Evolutionary conservation across 2,797 vertebrate species (phyloP).

Genomic region (Echiichthys vipera): DNA sequence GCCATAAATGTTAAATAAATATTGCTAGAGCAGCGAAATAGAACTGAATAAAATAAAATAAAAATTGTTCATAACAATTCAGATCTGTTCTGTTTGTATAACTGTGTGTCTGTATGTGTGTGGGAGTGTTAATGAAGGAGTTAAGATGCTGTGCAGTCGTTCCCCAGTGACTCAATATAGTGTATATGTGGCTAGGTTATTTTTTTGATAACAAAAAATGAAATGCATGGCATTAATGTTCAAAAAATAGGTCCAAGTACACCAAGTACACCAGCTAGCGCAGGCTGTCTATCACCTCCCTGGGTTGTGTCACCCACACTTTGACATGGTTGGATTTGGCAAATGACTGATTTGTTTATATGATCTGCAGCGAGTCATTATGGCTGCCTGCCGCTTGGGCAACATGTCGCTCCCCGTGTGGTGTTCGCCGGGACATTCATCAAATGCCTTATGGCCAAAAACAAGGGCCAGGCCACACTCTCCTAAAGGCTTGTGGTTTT

Average conservation of each 20-base stretch:
- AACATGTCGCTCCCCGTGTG: slow-evolving; percentile 54
- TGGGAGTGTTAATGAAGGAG: slow-evolving; percentile 25
- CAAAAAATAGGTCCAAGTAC: slow-evolving; percentile 17
- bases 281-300: slow-evolving; percentile 22
- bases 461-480: slow-evolving; percentile 50
- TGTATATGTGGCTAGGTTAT: neutral
- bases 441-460: slow-evolving; percentile 76
- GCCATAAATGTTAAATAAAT: slow-evolving; percentile 12
- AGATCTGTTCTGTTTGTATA: slow-evolving; percentile 40
- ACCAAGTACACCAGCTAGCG: slow-evolving; percentile 19
- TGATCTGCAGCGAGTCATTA: slow-evolving; percentile 61
- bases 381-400: slow-evolving; percentile 56
- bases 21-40: slow-evolving; percentile 19
- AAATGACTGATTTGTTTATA: slow-evolving; percentile 69
- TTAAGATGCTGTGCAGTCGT: neutral
- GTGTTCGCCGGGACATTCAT: slow-evolving; percentile 65
- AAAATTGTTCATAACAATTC: slow-evolving; percentile 28
- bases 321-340: slow-evolving; percentile 65
- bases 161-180: neutral
- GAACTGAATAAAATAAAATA: slow-evolving; percentile 29
- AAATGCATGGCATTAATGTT: slow-evolving; percentile 6
- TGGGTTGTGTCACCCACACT: slow-evolving; percentile 40
- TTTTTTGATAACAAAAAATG: neutral
- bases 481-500: slow-evolving; percentile 48
- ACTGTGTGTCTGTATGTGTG: slow-evolving; percentile 7